Conservation (phyloP, 2,113 vertebrate species). For the Psilopsiagon aymara region DNA sequence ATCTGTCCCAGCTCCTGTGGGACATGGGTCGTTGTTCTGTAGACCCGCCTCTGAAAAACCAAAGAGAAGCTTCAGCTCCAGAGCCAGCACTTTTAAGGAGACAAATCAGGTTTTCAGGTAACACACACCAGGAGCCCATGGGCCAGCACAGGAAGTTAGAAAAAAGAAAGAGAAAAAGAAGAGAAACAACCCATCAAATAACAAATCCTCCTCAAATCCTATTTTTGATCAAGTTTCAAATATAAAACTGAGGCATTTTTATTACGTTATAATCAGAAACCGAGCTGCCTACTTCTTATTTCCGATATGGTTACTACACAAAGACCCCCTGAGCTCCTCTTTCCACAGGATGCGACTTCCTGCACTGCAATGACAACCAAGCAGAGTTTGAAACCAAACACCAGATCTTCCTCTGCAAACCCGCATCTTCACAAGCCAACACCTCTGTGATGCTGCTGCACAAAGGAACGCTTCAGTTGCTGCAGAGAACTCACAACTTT, state of each 20-base stretch:
- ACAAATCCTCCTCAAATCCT: neutral
- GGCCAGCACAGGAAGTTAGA: neutral
- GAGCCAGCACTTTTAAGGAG: neutral
- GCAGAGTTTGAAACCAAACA: neutral
- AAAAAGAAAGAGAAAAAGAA: neutral
- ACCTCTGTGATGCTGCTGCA: fast-evolving
- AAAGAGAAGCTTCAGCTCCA: neutral
- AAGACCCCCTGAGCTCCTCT: neutral
- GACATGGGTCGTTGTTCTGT: slow-evolving; percentile 88
- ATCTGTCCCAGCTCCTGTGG: slow-evolving; percentile 91
- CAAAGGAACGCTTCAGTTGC: neutral
- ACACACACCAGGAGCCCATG: neutral
- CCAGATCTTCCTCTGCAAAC: neutral
- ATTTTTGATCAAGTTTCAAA: neutral
- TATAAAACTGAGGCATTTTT: neutral
- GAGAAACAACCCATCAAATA: neutral
- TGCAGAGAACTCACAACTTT: fast-evolving
- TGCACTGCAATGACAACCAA: neutral
- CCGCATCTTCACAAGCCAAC: neutral
- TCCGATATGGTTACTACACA: neutral
- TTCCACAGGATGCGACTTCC: neutral
- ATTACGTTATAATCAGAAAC: neutral
- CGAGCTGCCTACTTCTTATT: neutral
- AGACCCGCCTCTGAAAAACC: slow-evolving; percentile 86
- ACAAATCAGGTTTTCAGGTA: neutral